Percentiles rank a stretch among this genome's conserved stretches.
Evolutionary conservation across 2,888 invertebrate genomes (phyloP).

Genomic region (Salticus scenicus): DNA sequence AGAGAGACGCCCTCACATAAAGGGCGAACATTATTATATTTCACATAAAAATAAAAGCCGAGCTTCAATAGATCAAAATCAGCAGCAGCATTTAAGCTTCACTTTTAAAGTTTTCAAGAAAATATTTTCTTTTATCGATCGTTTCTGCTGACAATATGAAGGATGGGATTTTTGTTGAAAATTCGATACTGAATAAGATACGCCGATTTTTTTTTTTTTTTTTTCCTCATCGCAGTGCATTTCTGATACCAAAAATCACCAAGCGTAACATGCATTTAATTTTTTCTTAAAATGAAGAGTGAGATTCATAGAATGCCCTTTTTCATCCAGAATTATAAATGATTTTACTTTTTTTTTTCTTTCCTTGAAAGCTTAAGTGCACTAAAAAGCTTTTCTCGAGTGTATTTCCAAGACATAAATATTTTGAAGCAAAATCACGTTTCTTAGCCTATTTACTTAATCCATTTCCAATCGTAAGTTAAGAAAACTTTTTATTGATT

Average conservation of each 20-base stretch:
- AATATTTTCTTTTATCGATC: constrained; percentile 25
- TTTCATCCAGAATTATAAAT: too few relatives aligned
- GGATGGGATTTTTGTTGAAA: constrained; percentile 26
- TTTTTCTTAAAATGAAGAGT: too few relatives aligned
- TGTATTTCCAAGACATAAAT: too few relatives aligned
- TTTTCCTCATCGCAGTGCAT: neutral
- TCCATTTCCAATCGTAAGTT: too few relatives aligned
- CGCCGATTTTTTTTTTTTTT: neutral
- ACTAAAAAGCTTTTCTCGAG: too few relatives aligned
- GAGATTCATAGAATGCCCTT: too few relatives aligned
- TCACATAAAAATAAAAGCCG: constrained; percentile 15
- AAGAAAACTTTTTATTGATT: too few relatives aligned
- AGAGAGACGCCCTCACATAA: constrained; percentile 16
- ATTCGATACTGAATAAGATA: constrained; percentile 15
- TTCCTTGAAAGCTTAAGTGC: too few relatives aligned
- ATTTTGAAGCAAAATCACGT: too few relatives aligned
- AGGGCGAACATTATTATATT: constrained; percentile 28
- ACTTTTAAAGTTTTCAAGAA: constrained; percentile 10
- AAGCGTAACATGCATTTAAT: constrained; percentile 1
- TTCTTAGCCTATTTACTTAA: too few relatives aligned
- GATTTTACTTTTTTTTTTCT: too few relatives aligned
- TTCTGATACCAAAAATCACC: neutral
- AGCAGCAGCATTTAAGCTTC: constrained; percentile 14
- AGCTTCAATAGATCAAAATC: constrained; percentile 22
- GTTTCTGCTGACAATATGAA: constrained; percentile 21